Base-by-base conservation (phyloP, 2,888 invertebrate genomes). In the Invenusta paracnida region DNA sequence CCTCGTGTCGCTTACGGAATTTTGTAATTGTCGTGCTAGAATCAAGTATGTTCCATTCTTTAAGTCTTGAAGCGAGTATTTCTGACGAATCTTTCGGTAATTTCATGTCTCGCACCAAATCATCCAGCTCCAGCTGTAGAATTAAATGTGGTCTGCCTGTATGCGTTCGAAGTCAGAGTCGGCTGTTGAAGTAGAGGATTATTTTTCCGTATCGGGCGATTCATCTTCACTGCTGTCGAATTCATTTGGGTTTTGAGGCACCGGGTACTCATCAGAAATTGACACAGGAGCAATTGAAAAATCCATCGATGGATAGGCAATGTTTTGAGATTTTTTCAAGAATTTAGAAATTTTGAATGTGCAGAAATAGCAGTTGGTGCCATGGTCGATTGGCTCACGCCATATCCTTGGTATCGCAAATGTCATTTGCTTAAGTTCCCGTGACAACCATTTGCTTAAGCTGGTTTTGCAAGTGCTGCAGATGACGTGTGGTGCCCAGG, bases 401-500 rank as follows among this genome's bases (percentile, higher is more conserved):
- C 48, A 48, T 48, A 48, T 48, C 48, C 48, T 48, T 48, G 48
- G 48, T 48, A 48, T 48, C 48, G 48, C 48, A 48, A 48, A 48
- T 17, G 48, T 5, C 17, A 17, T 48, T 48, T 48, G 48, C 48
- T 48, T 48, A 48, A 48, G 48, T 48, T 48, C 48, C 48, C 17
- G 48, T 48, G 48, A 48, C 48, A 48, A 48, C 17, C 48, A 48
- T 48, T 48, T 48, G 48, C 48, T 48, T 48, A 48, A 48, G 48
- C 17, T 48, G 17, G 48, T 48, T 48, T 48, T 48, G 5, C 48
- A 11, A n/a, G 48, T 5, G 48, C 48, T 48, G 48, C 48, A 79
- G 17, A 79, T 79, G 81, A 79, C 81, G 28, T 79, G 81, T 27
- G 81, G 81, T 2, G 28, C 81, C 81, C 81, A 79, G n/a, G 2